Conservation (phyloP, 1,140 invertebrate species). For the Scaptomyza montana region DNA sequence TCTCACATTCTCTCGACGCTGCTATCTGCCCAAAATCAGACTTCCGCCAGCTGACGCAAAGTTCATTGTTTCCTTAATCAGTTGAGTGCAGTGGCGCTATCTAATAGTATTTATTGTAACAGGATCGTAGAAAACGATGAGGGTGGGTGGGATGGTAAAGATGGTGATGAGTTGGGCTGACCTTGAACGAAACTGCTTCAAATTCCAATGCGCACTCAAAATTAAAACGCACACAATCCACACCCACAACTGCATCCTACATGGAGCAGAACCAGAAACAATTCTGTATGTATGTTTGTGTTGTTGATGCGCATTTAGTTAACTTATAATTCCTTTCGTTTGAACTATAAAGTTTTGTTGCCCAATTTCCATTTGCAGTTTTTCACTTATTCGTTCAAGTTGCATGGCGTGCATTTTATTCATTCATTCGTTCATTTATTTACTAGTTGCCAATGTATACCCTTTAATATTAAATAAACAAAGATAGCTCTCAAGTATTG, state of each 20-base stretch:
- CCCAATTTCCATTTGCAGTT: slow-evolving; percentile 21
- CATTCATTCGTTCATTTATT: slow-evolving; percentile 41
- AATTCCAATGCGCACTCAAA: slow-evolving; percentile 33
- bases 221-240: slow-evolving; percentile 2
- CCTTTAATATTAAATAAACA: no score
- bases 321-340: slow-evolving; percentile 42
- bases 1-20: not conserved
- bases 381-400: slow-evolving; percentile 34
- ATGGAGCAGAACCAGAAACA: slow-evolving; percentile 1
- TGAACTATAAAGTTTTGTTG: slow-evolving; percentile 15
- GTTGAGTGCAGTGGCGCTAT: slow-evolving; percentile 18
- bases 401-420: slow-evolving; percentile 44
- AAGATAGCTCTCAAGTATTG: no score
- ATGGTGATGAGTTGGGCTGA: slow-evolving; percentile 6
- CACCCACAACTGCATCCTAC: not conserved
- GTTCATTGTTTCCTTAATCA: slow-evolving; percentile 69
- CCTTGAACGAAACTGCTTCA: slow-evolving; percentile 37
- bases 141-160: not conserved
- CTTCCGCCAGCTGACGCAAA: slow-evolving; percentile 51
- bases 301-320: slow-evolving; percentile 38
- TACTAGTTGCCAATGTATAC: no score
- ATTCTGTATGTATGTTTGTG: slow-evolving; percentile 17
- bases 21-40: slow-evolving; percentile 19
- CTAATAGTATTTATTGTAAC: slow-evolving; percentile 2
- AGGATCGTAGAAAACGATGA: not conserved